Percentiles rank a stretch among this genome's conserved stretches.
Evolutionary conservation across 2,888 invertebrate genomes (phyloP).

Genomic region (Trissonchulus sp.): DNA sequence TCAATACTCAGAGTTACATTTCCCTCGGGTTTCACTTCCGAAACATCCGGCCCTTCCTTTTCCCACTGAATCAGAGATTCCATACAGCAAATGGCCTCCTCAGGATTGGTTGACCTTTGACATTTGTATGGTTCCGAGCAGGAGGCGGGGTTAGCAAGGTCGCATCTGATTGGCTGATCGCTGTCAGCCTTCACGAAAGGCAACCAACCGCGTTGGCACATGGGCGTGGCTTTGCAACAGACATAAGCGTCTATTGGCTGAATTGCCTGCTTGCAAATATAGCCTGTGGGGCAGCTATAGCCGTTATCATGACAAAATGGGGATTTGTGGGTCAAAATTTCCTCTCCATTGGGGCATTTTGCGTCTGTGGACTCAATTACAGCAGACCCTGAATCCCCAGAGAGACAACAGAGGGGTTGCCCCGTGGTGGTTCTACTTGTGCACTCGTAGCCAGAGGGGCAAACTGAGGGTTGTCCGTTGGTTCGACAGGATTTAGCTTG

Average conservation of each 20-base stretch:
- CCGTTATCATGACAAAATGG: neutral
- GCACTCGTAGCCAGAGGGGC: constrained; percentile 28
- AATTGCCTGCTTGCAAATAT: constrained; percentile 26
- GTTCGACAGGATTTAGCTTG: constrained; percentile 1
- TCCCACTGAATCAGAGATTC: constrained; percentile 11
- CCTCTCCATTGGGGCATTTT: neutral
- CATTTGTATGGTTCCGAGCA: constrained; percentile 31
- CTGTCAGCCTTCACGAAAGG: constrained; percentile 17
- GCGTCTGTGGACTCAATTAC: neutral
- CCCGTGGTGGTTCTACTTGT: constrained; percentile 25
- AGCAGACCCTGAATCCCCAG: neutral
- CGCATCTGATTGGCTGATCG: constrained; percentile 12
- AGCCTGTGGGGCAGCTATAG: constrained; percentile 28
- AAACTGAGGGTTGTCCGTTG: neutral
- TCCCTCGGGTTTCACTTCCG: neutral
- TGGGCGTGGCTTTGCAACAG: constrained; percentile 27
- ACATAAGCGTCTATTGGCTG: neutral
- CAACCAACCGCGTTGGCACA: constrained; percentile 31
- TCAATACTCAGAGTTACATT: neutral
- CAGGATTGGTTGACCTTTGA: constrained; percentile 27
- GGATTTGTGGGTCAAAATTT: neutral
- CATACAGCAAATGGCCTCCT: constrained; percentile 30
- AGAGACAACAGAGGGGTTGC: constrained; percentile 29
- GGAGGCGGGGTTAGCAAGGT: neutral
- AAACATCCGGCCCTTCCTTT: neutral